A percentile compares a stretch with the other conserved stretches of the same genome.
These are phyloP conservation scores for Flexamia atlantica DNA, from an alignment of 2,888 invertebrate species.

Conservation along the genomic window DNA sequence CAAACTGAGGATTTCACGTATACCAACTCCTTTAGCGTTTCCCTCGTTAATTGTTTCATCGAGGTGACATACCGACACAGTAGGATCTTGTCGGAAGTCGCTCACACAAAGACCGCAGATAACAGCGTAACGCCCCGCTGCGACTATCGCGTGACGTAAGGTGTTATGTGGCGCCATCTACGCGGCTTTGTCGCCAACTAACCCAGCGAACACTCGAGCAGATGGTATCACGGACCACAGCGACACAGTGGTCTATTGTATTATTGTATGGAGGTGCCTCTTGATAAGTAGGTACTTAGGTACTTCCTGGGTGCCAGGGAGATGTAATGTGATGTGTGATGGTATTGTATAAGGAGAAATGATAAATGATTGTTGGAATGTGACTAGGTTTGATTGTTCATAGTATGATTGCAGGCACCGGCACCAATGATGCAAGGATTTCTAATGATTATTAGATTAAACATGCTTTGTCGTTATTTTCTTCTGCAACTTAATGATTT, in stretches of 20 bases:
- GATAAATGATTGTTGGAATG: too few relatives aligned
- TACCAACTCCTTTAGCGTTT: too few relatives aligned
- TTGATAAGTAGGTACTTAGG: neutral
- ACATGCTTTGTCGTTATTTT: too few relatives aligned
- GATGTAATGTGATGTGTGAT: neutral
- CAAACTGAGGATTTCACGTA: too few relatives aligned
- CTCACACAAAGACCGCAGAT: neutral
- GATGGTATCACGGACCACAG: neutral
- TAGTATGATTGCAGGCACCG: too few relatives aligned
- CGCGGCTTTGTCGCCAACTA: conserved; percentile 4
- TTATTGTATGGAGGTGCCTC: neutral
- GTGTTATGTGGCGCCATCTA: neutral
- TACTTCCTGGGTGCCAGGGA: neutral
- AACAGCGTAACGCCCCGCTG: neutral
- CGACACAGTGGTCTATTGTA: neutral
- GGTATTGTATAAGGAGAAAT: too few relatives aligned
- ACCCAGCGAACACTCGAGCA: neutral
- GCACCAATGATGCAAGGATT: too few relatives aligned
- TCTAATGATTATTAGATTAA: too few relatives aligned
- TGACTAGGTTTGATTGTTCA: too few relatives aligned
- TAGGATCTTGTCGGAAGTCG: neutral
- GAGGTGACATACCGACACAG: too few relatives aligned
- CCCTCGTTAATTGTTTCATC: too few relatives aligned
- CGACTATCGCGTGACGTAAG: neutral
- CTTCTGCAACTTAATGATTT: too few relatives aligned